phyloP scores from a whole-genome alignment of 2,888 invertebrate species.

The Megalurothrips usitatus region DNA sequence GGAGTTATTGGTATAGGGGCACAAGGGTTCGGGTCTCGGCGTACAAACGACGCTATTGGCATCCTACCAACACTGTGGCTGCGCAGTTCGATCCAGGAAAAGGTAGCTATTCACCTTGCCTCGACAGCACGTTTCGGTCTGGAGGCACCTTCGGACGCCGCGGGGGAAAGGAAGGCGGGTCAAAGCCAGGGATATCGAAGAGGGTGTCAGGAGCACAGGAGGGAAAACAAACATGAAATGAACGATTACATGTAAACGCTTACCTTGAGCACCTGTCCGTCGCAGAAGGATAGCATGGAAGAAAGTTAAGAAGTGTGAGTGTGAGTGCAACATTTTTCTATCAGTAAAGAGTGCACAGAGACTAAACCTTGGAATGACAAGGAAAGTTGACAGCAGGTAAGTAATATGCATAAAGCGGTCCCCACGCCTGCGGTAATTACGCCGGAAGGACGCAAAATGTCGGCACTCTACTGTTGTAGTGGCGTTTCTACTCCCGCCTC shows the following conservation, averaged over 20 bases:
- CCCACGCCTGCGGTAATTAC: too few relatives aligned
- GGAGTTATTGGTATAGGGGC: constrained; percentile 13
- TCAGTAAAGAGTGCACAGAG: too few relatives aligned
- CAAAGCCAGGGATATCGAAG: neutral
- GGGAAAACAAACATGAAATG: neutral
- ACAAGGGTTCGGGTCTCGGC: neutral
- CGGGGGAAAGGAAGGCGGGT: too few relatives aligned
- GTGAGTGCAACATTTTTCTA: too few relatives aligned
- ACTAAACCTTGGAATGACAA: too few relatives aligned
- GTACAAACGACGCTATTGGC: constrained; percentile 4
- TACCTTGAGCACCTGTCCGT: constrained; percentile 22
- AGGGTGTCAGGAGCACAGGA: too few relatives aligned
- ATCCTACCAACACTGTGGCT: neutral
- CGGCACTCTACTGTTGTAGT: too few relatives aligned
- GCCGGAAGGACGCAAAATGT: too few relatives aligned
- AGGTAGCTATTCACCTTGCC: neutral
- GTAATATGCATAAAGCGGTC: too few relatives aligned
- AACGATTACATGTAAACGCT: neutral
- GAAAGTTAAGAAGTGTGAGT: neutral
- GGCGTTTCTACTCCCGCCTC: too few relatives aligned
- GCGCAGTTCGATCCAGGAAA: neutral
- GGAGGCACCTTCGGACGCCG: neutral
- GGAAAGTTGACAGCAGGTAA: too few relatives aligned
- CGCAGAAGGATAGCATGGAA: constrained; percentile 20
- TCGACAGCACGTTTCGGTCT: neutral